A percentile compares a stretch with the other conserved stretches of the same genome.
phyloP scores from a whole-genome alignment of 2,113 vertebrate species.

The Martes martes region DNA sequence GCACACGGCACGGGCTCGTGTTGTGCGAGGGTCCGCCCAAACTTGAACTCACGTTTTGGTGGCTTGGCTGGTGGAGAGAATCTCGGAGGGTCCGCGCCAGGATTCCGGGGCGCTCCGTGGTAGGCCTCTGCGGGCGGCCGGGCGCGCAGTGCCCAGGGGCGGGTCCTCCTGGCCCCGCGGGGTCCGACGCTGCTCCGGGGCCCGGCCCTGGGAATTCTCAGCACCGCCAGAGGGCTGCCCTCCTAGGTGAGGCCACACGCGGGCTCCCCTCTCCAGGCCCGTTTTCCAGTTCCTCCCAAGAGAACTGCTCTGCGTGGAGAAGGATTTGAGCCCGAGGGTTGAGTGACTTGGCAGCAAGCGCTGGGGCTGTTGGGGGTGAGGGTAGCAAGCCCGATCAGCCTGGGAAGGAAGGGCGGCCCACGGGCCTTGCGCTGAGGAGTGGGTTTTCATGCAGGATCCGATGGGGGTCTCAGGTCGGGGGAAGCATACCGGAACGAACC shows the following conservation, averaged over 20 bases:
- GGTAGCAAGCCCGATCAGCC: neutral
- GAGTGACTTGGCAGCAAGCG: neutral
- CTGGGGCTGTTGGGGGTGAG: neutral
- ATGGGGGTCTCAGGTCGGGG: neutral
- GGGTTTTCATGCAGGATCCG: neutral
- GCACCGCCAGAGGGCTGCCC: neutral
- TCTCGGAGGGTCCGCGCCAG: neutral
- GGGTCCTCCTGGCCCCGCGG: neutral
- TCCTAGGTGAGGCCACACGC: neutral
- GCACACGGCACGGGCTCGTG: neutral
- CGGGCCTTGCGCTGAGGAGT: rapidly evolving
- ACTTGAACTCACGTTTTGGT: neutral
- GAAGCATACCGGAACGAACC: neutral
- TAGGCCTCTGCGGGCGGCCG: neutral
- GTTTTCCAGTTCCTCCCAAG: neutral
- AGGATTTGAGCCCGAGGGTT: neutral
- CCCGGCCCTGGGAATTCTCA: neutral
- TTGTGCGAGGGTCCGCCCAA: neutral
- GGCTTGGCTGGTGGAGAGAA: neutral
- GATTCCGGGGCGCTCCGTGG: too few species aligned
- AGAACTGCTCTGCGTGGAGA: neutral
- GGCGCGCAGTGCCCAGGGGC: neutral
- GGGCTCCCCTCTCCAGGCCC: neutral
- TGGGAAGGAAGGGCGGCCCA: neutral
- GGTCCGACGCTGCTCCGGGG: neutral